Percentiles rank a stretch among this genome's conserved stretches.
Evolutionary conservation across 2,113 vertebrate genomes (phyloP).

Genomic region (Desmodus rotundus): DNA sequence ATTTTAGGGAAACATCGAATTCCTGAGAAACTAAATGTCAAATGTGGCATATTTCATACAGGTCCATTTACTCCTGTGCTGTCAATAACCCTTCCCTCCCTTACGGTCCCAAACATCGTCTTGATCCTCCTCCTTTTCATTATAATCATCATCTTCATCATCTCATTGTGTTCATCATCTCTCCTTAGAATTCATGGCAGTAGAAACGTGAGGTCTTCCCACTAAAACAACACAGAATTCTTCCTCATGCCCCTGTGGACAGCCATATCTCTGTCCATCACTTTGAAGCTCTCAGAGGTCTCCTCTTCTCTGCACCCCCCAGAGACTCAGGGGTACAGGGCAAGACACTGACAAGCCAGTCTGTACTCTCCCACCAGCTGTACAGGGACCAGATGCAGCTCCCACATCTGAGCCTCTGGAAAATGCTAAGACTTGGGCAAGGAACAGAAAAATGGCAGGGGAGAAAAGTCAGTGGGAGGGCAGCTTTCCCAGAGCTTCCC

Average conservation of each 20-base stretch:
- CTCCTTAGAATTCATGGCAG: neutral
- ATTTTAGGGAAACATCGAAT: neutral
- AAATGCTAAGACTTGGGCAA: neutral
- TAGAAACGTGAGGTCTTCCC: too few relatives aligned
- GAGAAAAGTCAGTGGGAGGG: neutral
- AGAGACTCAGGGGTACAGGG: neutral
- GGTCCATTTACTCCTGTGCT: neutral
- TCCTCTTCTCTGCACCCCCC: neutral
- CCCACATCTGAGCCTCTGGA: neutral
- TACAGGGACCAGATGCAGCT: neutral
- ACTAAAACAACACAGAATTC: neutral
- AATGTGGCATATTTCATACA: neutral
- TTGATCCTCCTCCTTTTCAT: neutral
- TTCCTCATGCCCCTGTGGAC: neutral
- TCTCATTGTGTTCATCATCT: neutral
- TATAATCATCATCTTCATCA: neutral
- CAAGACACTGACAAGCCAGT: neutral
- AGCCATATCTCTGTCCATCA: too few relatives aligned
- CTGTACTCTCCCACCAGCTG: neutral
- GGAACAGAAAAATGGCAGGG: neutral
- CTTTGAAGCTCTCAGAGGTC: neutral
- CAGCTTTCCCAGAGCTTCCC: neutral
- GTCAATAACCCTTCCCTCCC: neutral
- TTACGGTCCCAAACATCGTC: too few relatives aligned
- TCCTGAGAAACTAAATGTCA: neutral